These are phyloP conservation scores for Hypolimnas misippus DNA, from an alignment of 2,888 invertebrate genomes.

Conservation along the genomic window DNA sequence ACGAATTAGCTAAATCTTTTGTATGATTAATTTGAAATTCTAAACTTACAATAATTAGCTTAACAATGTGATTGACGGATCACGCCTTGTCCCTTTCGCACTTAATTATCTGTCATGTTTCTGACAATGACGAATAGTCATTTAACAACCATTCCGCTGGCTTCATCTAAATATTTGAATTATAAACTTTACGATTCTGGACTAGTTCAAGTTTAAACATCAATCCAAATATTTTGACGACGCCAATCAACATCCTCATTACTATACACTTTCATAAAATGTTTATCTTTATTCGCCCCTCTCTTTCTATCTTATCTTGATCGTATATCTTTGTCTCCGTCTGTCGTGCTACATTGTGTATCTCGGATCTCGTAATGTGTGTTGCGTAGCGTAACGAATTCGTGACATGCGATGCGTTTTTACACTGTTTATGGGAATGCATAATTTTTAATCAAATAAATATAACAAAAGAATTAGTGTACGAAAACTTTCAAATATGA, in stretches of 20 bases:
- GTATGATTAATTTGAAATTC: background rate
- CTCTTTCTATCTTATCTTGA: conserved; percentile 10
- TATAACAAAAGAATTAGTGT: background rate
- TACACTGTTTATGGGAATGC: conserved; percentile 10
- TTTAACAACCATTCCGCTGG: background rate
- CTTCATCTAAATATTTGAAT: conserved; percentile 4
- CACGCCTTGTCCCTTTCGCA: background rate
- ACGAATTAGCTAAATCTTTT: too few species aligned
- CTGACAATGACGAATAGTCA: conserved; percentile 5
- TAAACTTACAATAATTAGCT: background rate
- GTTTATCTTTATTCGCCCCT: conserved; percentile 27
- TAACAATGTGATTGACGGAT: background rate
- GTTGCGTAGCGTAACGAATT: conserved; percentile 26
- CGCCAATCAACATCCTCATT: conserved; percentile 27
- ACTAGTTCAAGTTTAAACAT: conserved; percentile 15
- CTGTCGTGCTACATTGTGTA: conserved; percentile 14
- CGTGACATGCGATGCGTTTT: conserved; percentile 22
- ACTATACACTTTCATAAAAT: conserved; percentile 42
- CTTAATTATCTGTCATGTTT: background rate
- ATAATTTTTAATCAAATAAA: conserved; percentile 12
- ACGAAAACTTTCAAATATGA: background rate
- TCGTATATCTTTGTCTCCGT: background rate
- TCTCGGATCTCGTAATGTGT: conserved; percentile 11
- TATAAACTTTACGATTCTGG: conserved; percentile 3
- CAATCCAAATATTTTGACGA: conserved; percentile 42